Evolutionary conservation across 2,888 invertebrate genomes (phyloP), one percentile per base, ranked within the genome.

Genomic region (Chrysolina americana): DNA sequence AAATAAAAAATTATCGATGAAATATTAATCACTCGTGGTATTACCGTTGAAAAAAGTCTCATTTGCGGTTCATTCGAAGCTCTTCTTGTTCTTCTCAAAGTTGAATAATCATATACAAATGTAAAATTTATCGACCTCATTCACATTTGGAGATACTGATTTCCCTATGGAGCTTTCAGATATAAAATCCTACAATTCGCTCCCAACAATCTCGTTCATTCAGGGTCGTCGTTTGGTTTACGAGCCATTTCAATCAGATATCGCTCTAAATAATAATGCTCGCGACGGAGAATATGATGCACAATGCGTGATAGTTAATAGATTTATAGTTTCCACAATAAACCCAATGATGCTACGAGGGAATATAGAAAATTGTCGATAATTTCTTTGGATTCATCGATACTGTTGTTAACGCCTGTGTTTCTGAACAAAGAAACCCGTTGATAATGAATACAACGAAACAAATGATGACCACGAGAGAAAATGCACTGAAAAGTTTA

Each of bases 201-300:
- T 2, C 11, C 15, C 4, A 66, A 66, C 28, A 50, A 36, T 66
- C 66, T 50, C 50, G 50, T 50, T 48, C 50, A 66, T 50, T 9
- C 17, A 66, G 23, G 48, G 66, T 66, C 66, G 48, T 15, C 50
- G 23, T n/a, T 28, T 50, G 41, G 64, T 64, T 64, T 44, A 64
- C 64, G 44, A 64, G 66, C 36, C 50, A 23, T 50, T 36, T 68
- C 53, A 53, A 68, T 68, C 68, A 68, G 68, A 68, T 68, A 68
- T 41, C 19, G 68, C 56, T 53, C 53, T 36, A 68, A 68, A 68
- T 68, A 68, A 68, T 68, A 48, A 68, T 56, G 68, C 41, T 19
- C 53, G 47, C 66, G 13, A 41, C 41, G 53, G 36, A 53, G 28
- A 56, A 41, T 53, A 53, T 41, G 68, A 53, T 53, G 68, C 36